Base-by-base conservation (phyloP, 1,140 invertebrate species). In the Pseudomyrmex sp. region DNA sequence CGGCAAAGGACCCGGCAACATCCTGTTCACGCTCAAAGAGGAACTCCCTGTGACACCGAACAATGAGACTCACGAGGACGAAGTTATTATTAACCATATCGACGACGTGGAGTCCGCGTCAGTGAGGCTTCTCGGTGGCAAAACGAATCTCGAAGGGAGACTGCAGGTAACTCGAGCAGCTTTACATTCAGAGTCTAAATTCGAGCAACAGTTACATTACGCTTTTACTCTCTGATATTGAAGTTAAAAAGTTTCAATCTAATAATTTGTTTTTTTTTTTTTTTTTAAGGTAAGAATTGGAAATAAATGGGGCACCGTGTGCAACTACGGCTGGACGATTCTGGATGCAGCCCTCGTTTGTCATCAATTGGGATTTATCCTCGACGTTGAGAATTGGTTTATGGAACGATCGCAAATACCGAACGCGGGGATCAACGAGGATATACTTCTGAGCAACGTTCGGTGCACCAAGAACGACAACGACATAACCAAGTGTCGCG, bases 301-400 rank as follows among this genome's bases (percentile, higher is more conserved):
- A 83, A 96, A 97, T 18, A 96, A 96, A 93, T 99, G 99, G 99
- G 99, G 99, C 65, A 99, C 98, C 0, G 98, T 99, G 4, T 99
- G 99, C 91, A 98, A 98, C 94, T 98, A 99, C 92, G 97, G 97
- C 44, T 99, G 99, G 98, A 99, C 96, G 63, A 97, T 98, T n/a
- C 95, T 96, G 62, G 97, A 98, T 89, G 98, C 99, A 2, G 97
- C 98, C 0, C 93, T 99, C 23, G 98, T 98, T 0, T 99, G 99
- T 92, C 98, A 99, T 94, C 98, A 99, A 94, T 93, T 99, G 76
- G 99, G 99, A 0, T 95, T 98, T 66, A 98, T 97, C 0, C 95
- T 99, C 7, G 98, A 99, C 93, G 98, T 98, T 1, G 96, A 97
- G 75, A 98, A 99, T 93, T 99, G 99, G 97, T 96, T 96, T 74